Percentiles rank a stretch among this genome's conserved stretches.
phyloP scores from a whole-genome alignment of 2,113 vertebrate species.

The Crotalus tigris region DNA sequence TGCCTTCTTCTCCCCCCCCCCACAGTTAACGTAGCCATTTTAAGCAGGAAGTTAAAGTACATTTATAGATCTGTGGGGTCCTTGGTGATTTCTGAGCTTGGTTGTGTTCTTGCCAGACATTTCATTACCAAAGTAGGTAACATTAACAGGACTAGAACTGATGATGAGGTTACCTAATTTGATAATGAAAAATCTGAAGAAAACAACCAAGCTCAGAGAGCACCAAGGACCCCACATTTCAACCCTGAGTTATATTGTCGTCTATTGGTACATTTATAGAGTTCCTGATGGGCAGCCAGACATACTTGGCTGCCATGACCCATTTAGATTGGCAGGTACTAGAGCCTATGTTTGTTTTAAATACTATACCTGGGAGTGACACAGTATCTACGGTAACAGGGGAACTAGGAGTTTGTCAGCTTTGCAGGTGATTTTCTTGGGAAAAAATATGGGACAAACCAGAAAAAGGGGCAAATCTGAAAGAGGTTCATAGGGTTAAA shows the following conservation, averaged over 20 bases:
- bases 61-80: neutral
- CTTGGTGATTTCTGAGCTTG: neutral
- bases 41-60: neutral
- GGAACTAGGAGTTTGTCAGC: too few relatives aligned
- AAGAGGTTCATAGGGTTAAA: neutral
- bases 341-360: neutral
- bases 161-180: neutral
- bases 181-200: neutral
- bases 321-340: neutral
- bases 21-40: accelerated
- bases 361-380: neutral
- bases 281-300: neutral
- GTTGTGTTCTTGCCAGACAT: neutral
- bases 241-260: neutral
- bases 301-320: neutral
- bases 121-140: neutral
- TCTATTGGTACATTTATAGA: neutral
- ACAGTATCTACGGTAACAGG: neutral
- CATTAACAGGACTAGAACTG: neutral
- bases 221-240: neutral
- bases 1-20: neutral
- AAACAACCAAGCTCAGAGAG: neutral
- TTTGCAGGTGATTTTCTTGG: neutral
- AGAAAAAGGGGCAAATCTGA: neutral
- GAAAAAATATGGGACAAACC: neutral